A percentile compares a stretch with the other conserved stretches of the same genome.
Conservation (phyloP, 2,888 invertebrate genomes). For the Empis stercorea region DNA sequence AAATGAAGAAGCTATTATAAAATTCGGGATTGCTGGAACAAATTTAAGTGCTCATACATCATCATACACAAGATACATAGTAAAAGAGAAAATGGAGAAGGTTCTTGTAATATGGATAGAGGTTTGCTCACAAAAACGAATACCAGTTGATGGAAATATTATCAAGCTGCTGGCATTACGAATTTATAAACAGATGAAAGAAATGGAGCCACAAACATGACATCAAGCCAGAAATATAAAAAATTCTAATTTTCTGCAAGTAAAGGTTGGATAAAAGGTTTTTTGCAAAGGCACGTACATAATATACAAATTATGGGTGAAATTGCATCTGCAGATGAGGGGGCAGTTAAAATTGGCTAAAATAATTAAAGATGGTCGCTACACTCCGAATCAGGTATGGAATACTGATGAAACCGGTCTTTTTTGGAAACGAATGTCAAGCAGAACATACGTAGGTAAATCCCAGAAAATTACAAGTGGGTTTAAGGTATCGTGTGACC, state of each 20-base stretch:
- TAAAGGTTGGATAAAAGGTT: constrained; percentile 11
- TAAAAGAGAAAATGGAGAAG: constrained; percentile 14
- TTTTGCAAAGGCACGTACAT: constrained; percentile 16
- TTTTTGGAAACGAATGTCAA: constrained; percentile 24
- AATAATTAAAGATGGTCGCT: constrained; percentile 17
- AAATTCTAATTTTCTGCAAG: constrained; percentile 4
- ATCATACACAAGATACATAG: constrained; percentile 10
- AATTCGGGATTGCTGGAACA: constrained; percentile 9
- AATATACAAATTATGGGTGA: constrained; percentile 17
- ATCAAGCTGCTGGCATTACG: constrained; percentile 2
- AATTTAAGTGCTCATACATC: constrained; percentile 7
- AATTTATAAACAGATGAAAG: constrained; percentile 7
- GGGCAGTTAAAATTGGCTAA: constrained; percentile 13
- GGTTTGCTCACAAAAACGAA: constrained; percentile 11
- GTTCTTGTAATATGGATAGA: constrained; percentile 10
- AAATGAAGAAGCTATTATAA: constrained; percentile 9
- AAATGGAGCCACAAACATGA: constrained; percentile 5
- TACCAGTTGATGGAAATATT: constrained; percentile 8
- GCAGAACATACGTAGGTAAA: constrained; percentile 21
- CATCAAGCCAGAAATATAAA: neutral
- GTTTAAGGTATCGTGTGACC: constrained; percentile 19
- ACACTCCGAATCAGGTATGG: constrained; percentile 19
- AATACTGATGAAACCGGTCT: constrained; percentile 21
- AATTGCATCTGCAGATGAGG: constrained; percentile 14
- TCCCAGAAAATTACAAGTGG: constrained; percentile 19